phyloP scores from a whole-genome alignment of 2,888 invertebrate species.

The Cephus spinipes region DNA sequence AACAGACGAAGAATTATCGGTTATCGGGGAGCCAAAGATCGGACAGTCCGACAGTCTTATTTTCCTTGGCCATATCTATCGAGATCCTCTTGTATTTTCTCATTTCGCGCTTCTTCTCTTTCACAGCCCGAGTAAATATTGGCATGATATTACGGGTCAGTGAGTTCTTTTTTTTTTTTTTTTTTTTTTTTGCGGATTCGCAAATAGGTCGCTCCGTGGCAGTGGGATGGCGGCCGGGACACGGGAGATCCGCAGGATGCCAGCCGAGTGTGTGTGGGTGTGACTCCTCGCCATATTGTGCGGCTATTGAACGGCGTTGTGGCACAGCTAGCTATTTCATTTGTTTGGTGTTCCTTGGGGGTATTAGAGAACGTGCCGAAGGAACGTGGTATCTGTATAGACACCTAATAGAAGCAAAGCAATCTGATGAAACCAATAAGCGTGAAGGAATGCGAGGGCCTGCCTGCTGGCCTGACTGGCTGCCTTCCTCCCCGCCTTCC shows the following conservation, averaged over 20 bases:
- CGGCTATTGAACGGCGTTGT: constrained; percentile 29
- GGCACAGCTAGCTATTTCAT: constrained; percentile 40
- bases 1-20: not conserved
- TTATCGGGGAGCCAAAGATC: not conserved
- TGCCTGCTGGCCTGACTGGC: not conserved
- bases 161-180: constrained; percentile 29
- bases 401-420: constrained; percentile 61
- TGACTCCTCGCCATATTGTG: constrained; percentile 36
- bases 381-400: constrained; percentile 55
- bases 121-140: constrained; percentile 30
- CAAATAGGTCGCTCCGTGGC: not conserved
- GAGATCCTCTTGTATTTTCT: not conserved
- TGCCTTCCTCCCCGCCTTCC: not conserved
- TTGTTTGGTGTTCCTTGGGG: constrained; percentile 58
- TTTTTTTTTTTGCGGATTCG: constrained; percentile 14
- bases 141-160: constrained; percentile 37
- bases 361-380: constrained; percentile 58
- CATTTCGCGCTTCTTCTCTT: constrained; percentile 2
- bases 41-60: not conserved
- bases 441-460: constrained; percentile 60
- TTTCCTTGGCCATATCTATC: not conserved
- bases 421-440: constrained; percentile 65
- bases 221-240: not conserved
- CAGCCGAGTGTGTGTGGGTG: constrained; percentile 30
- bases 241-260: constrained; percentile 7